Base-by-base conservation (phyloP, 2,797 vertebrate genomes). In the Percopsis omiscomaycus region DNA sequence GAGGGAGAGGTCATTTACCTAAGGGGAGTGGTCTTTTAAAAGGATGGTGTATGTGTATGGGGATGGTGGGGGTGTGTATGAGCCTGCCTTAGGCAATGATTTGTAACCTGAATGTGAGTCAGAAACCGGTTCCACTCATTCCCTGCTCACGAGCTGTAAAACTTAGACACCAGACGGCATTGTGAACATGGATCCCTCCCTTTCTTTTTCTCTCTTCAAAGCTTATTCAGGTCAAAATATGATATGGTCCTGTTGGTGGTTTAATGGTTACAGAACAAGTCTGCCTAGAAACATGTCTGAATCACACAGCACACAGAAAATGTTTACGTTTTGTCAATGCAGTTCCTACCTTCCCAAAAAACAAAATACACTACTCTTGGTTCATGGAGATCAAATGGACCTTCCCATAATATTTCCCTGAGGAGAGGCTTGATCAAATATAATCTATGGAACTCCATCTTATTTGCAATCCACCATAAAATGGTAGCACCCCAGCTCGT, bases 201-300 rank as follows among this genome's bases (percentile, higher is more conserved):
- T 50, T 57, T 73, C 61, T 76, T 66, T 69, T 63, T 69, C 55
- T 69, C 64, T 8, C 60, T 56, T 74, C 71, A 64, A 64, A 51
- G 51, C 59, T 71, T 75, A 81, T 73, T 65, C 78, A 84, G 86
- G 83, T 83, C 82, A 84, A 54, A 47, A 57, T 65, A 75, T 68
- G 75, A 57, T 56, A 74, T 42, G 14, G 61, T 48, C 49, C 58
- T 61, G 57, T 76, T 61, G 64, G 65, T 64, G 55, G 68, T n/a
- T 68, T 69, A 64, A 61, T 71, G 66, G 64, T 61, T 67, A 59
- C 32, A 37, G 32, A 4, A 37, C 32, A 2, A 37, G 32, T 37
- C 32, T 37, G 32, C 32, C 32, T 37, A 5, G 32, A 37, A 37
- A 5, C 32, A 37, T 8, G 32, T 37, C 32, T 37, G 32, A 37